These are phyloP conservation scores for Gallinago undulata DNA, from an alignment of 2,113 vertebrate genomes.

Conservation along the genomic window DNA sequence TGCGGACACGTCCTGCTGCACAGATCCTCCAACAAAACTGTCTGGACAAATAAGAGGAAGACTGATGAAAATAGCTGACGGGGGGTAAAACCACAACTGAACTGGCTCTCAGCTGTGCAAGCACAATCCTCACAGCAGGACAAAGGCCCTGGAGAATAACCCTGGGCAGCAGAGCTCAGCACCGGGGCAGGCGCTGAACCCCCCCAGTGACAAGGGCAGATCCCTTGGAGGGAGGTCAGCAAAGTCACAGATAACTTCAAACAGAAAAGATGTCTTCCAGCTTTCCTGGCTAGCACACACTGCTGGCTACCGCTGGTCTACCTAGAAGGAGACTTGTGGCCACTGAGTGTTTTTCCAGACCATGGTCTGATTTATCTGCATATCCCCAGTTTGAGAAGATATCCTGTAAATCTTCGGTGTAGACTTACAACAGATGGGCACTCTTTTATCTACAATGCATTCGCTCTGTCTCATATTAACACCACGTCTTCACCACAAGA, in stretches of 20 bases:
- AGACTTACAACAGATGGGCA: background rate
- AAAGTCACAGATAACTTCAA: background rate
- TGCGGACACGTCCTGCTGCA: background rate
- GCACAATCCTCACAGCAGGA: background rate
- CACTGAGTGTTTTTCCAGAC: background rate
- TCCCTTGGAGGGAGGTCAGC: background rate
- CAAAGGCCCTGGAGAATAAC: background rate
- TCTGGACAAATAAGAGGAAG: background rate
- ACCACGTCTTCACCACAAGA: background rate
- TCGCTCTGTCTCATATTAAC: background rate
- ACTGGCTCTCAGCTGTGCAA: background rate
- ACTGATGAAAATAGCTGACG: background rate
- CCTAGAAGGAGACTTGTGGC: background rate
- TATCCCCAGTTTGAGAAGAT: background rate
- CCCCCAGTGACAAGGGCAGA: background rate
- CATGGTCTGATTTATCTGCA: background rate
- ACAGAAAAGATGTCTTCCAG: background rate
- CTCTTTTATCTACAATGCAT: background rate
- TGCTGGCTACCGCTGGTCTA: background rate
- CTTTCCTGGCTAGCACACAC: background rate
- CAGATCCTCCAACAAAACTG: background rate
- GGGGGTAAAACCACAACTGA: background rate
- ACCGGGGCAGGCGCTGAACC: fast-evolving
- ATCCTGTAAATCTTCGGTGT: background rate
- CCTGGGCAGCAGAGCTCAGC: background rate